Conservation (phyloP, 1,140 invertebrate species). For the Trichonephila inaurata region DNA sequence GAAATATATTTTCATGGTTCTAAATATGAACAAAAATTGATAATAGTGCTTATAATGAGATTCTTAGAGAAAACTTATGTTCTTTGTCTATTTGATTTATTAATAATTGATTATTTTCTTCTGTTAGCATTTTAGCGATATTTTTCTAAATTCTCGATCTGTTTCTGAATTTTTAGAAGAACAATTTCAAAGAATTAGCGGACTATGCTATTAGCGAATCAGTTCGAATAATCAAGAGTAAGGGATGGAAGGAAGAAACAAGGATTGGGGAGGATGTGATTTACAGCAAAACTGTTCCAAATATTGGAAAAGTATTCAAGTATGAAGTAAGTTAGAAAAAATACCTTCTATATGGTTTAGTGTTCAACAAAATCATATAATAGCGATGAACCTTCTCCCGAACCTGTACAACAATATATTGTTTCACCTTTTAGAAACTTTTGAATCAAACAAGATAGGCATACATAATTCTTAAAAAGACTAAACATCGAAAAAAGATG, state of each 20-base stretch:
- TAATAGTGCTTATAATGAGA: no score
- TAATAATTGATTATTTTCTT: no score
- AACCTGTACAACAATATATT: no score
- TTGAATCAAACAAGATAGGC: no score
- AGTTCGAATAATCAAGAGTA: neutral
- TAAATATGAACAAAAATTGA: no score
- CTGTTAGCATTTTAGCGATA: neutral
- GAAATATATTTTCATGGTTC: no score
- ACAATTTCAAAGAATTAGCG: neutral
- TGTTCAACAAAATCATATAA: neutral
- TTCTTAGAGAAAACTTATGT: no score
- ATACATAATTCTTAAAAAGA: no score
- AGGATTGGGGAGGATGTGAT: neutral
- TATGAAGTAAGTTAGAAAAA: conserved; percentile 15
- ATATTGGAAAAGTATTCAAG: conserved; percentile 57
- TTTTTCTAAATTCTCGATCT: neutral
- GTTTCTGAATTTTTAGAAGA: neutral
- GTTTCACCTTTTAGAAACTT: no score
- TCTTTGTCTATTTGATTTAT: no score
- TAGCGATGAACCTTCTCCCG: no score
- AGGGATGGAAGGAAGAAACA: neutral
- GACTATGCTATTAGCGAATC: conserved; percentile 2
- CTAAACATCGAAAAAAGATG: no score
- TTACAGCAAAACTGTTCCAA: conserved; percentile 14
- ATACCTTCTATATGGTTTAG: neutral